Evolutionary conservation across 1,140 invertebrate genomes (phyloP).

Genomic region (Camponotus vicinus): DNA sequence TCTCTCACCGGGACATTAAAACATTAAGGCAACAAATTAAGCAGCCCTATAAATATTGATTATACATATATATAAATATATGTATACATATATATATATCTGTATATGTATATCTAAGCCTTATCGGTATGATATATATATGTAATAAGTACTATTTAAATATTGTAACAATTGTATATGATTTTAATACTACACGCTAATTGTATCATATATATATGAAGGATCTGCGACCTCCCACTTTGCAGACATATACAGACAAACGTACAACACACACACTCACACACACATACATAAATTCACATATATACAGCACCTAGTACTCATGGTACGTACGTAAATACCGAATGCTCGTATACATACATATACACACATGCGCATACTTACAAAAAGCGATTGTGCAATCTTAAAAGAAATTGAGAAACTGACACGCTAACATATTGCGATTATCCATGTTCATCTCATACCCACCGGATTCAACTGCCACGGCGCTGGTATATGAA

Average conservation of each 20-base stretch:
- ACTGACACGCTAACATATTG: conserved; percentile 30
- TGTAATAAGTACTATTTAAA: conserved; percentile 87
- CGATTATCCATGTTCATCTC: conserved; percentile 48
- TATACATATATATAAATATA: conserved; percentile 79
- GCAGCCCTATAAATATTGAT: conserved; percentile 84
- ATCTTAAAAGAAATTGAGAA: conserved; percentile 35
- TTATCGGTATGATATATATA: conserved; percentile 84
- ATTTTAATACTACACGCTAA: conserved; percentile 87
- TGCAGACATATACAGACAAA: conserved; percentile 79
- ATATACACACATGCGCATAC: conserved; percentile 27
- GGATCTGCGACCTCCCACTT: conserved; percentile 86
- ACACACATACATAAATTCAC: conserved; percentile 44
- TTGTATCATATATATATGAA: conserved; percentile 87
- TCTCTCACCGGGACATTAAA: conserved; percentile 57
- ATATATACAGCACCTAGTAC: conserved; percentile 55
- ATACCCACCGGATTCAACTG: conserved; percentile 81
- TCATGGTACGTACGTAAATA: conserved; percentile 47
- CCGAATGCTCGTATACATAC: conserved; percentile 29
- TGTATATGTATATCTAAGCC: conserved; percentile 83
- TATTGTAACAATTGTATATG: conserved; percentile 87
- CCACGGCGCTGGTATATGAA: conserved; percentile 82
- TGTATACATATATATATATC: conserved; percentile 76
- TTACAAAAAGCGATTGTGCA: conserved; percentile 49
- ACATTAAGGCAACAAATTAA: conserved; percentile 76
- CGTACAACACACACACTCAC: conserved; percentile 59